Conservation (phyloP, 2,113 vertebrate species). For the Pseudolaguvia tuberculata region DNA sequence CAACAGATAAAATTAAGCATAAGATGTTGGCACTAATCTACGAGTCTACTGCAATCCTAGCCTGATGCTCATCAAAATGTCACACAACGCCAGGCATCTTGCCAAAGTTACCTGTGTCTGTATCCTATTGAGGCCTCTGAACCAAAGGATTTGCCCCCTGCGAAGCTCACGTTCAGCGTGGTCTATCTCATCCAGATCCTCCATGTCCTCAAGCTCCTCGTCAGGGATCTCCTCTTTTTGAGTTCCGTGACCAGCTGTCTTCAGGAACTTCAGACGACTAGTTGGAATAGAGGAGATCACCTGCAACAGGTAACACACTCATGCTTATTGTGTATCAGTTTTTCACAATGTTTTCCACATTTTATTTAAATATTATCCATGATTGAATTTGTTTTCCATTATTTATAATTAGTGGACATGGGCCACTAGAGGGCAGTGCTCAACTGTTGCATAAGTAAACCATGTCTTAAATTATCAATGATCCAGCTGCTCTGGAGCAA, state of each 20-base stretch:
- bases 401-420: no score
- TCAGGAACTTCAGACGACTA: constrained; percentile 94
- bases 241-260: constrained; percentile 94
- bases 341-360: background rate
- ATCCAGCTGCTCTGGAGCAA: background rate
- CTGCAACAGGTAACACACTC: constrained; percentile 56
- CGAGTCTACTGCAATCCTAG: background rate
- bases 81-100: background rate
- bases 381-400: no score
- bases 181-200: constrained; percentile 95
- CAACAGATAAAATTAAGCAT: background rate
- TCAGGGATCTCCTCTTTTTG: constrained; percentile 97
- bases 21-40: background rate
- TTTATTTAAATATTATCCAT: no score
- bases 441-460: constrained; percentile 21
- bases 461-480: background rate
- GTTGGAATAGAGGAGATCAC: constrained; percentile 94
- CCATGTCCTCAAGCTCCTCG: constrained; percentile 85
- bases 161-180: constrained; percentile 94
- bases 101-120: constrained; percentile 91
- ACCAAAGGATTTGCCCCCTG: constrained; percentile 98
- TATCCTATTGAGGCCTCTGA: constrained; percentile 98
- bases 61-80: background rate
- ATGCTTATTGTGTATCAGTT: no score
- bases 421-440: constrained; percentile 63